Evolutionary conservation across 2,113 vertebrate genomes (phyloP), one percentile per base, ranked within the genome.

Genomic region (Perca schrenkii): DNA sequence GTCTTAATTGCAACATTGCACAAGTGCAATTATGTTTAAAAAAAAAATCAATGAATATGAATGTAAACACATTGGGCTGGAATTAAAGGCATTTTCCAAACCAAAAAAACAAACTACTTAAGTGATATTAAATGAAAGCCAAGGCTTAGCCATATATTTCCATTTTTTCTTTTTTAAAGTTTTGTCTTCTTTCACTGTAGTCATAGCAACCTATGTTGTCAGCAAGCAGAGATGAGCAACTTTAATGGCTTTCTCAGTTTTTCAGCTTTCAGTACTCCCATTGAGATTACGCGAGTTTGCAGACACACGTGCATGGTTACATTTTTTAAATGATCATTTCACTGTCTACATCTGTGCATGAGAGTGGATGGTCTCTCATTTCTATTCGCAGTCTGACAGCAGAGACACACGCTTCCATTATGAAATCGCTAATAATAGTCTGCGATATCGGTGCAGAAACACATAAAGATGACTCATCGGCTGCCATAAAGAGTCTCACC

Each of bases 381-480:
- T 60, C 40, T 57, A 56, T 58, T 84, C 17, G 0, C n/a, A 65
- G 58, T 77, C 56, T 58, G 47, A 84, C 72, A 73, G 70, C 65
- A 47, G 70, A 84, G 76, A 57, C 22, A 8, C 61, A 58, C 12
- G 0, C 46, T 82, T 73, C 64, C 68, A 83, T 86, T 83, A 87
- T 74, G 43, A 86, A 73, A 88, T 79, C 43, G 5, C 76, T 84
- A 84, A 89, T 88, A 70, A 79, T 82, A 67, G 70, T 71, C 69
- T 74, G 71, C 85, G 78, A 72, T 78, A 60, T 46, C 62, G 43
- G 56, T 21, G 0, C 40, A 63, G 25, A 82, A 52, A 74, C 28
- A 76, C 82, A 72, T 28, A 67, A 49, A 63, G 69, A 89, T 92
- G 91, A 92, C 77, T 92, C 91, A 93, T 65, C 54, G n/a, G 49